Evolutionary conservation across 2,888 invertebrate genomes (phyloP), one percentile per base, ranked within the genome.

Genomic region (Pyrrhia umbra): DNA sequence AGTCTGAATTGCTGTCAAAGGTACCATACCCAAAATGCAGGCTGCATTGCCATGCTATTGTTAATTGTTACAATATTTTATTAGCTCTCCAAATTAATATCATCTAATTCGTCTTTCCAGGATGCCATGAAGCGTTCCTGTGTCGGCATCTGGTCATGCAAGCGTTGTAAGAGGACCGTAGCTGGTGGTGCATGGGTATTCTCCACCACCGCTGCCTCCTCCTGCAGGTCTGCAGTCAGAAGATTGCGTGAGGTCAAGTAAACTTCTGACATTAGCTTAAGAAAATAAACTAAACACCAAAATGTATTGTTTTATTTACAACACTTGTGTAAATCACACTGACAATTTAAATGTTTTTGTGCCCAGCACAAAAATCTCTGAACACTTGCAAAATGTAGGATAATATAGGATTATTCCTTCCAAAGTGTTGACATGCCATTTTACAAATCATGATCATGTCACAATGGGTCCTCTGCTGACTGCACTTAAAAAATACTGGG

Each of bases 131-230:
- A 99, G 93, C 96, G 99, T 80, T 97, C 97, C 77, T 98, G 98
- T 87, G 99, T 99, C 59, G 99, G 99, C 78, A 99, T 99, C 90
- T 99, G 99, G 99, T 96, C 97, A 39, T 99, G 99, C 96, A 98
- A 98, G 94, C 96, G 99, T 63, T 99, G 99, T 95, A 98, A 98
- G 91, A 98, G 99, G 90, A 97, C 98, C 51, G 99, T 99, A 68
- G 99, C 98, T 80, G 99, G 99, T 84, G 99, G 99, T 81, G 99
- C 99, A 18, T 99, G 99, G 98, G 99, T 99, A 40, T 99, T 99
- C 95, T 98, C 98, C 37, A 99, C 99, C 74, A 99, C 99, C 21
- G 99, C 99, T 62, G 99, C 99, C 57, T 98, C 99, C 57, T 99
- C 99, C 70, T 99, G 99, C 82, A 96, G 99, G 88, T 99, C 99